Evolutionary conservation across 2,888 invertebrate species (phyloP).

Genomic region (Scaptomyza reducta): DNA sequence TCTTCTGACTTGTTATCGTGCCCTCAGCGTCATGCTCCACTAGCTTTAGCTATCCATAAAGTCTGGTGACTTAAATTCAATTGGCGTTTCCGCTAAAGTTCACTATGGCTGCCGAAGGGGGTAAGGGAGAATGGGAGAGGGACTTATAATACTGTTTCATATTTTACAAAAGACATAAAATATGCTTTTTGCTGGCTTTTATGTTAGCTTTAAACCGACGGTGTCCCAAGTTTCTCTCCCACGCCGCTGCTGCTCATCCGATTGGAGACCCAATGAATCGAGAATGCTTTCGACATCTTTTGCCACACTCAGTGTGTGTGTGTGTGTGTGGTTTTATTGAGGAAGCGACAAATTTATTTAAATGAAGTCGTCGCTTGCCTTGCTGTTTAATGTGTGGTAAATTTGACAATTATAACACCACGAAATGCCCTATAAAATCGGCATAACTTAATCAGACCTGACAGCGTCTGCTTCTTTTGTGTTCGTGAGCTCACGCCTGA

Average conservation of each 20-base stretch:
- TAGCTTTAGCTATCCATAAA: constrained; percentile 44
- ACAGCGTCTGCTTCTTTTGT: constrained; percentile 6
- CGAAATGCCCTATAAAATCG: constrained; percentile 63
- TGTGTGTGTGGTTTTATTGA: constrained; percentile 63
- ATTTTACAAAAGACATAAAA: constrained; percentile 66
- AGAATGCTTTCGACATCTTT: constrained; percentile 33
- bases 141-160: constrained; percentile 68
- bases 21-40: neutral
- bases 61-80: constrained; percentile 75
- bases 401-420: constrained; percentile 77
- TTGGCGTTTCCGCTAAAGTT: constrained; percentile 74
- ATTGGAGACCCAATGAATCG: constrained; percentile 18
- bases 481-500: constrained; percentile 30
- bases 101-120: neutral
- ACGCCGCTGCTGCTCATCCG: neutral
- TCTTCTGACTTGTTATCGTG: neutral
- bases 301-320: constrained; percentile 6
- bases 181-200: constrained; percentile 61
- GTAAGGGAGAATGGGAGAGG: neutral
- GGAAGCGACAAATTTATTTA: constrained; percentile 76
- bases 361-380: constrained; percentile 62
- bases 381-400: constrained; percentile 66
- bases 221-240: neutral
- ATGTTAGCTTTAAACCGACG: constrained; percentile 26
- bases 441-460: constrained; percentile 54